Base-by-base conservation (phyloP, 2,797 vertebrate genomes). In the Tauraco hartlaubi region DNA sequence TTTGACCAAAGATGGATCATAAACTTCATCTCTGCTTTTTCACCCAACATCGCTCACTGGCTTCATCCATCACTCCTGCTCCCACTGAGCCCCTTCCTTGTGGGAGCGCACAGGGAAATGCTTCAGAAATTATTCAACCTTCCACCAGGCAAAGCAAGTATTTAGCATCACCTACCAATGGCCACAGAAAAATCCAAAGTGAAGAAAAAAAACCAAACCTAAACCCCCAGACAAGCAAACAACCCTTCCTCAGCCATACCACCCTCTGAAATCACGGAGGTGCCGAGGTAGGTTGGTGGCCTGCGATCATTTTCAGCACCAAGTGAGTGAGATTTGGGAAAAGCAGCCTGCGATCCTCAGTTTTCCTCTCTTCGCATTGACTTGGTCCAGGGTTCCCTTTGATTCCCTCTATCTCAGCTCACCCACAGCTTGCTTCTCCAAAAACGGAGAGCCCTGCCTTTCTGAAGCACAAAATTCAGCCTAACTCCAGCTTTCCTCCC, bases 71-170 rank as follows among this genome's bases (percentile, higher is more conserved):
- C 43, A 17, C 22, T 58, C 9, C 39, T 25, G 28, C 25, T 73
- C 71, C 54, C 44, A 52, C 28, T 15, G 28, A 78, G n/a, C 21
- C 58, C 26, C 44, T 31, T 88, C 43, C 52, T 80, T 10, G 0
- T 1, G 22, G 46, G 12, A 69, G 9, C 0, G 0, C 22, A 9
- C 11, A 2, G 1, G 4, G 43, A 59, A 88, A 54, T 5, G 7
- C 39, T 69, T 58, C 51, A 31, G 71, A 73, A 87, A 66, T 58
- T 23, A 46, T 35, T 73, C 55, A 23, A 2, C n/a, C 35, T 85
- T 62, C 39, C 43, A 43, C 35, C 16, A 66, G 23, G 16, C 66
- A 41, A 59, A 86, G 52, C 29, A 39, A 90, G 17, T 31, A 43
- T 61, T 84, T 22, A 69, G n/a, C 39, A 69, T 54, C 19, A 3